phyloP scores from a whole-genome alignment of 2,113 vertebrate species.

The Corythornis madagascariensis region DNA sequence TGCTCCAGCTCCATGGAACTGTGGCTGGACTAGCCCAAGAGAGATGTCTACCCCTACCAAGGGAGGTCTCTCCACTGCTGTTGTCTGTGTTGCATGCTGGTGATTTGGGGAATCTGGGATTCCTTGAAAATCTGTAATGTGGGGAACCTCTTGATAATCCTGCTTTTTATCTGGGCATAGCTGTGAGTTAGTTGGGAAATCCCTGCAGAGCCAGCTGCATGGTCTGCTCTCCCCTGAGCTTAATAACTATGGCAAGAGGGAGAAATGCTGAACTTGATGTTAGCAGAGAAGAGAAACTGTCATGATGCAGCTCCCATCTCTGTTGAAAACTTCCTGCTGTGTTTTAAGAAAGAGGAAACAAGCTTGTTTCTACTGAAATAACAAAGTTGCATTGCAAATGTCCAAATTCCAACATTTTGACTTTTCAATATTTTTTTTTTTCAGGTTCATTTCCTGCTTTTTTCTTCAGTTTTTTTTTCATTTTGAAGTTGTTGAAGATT shows the following conservation, averaged over 20 bases:
- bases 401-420: not conserved
- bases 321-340: not conserved
- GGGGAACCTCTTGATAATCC: not conserved
- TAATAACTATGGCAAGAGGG: too few relatives aligned
- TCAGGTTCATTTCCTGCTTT: not conserved
- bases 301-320: fast-evolving
- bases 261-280: not conserved
- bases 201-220: not conserved
- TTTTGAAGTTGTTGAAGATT: not conserved
- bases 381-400: not conserved
- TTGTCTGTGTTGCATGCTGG: fast-evolving
- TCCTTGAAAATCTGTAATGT: not conserved
- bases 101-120: not conserved
- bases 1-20: fast-evolving
- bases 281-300: not conserved
- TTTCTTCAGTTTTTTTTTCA: not conserved
- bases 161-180: not conserved
- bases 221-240: not conserved
- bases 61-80: too few relatives aligned
- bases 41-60: not conserved
- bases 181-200: fast-evolving
- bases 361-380: not conserved
- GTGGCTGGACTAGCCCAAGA: not conserved
- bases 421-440: not conserved
- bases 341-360: not conserved